Base-by-base conservation (phyloP, 1,140 invertebrate species). In the Zaprionus kolodkinae region DNA sequence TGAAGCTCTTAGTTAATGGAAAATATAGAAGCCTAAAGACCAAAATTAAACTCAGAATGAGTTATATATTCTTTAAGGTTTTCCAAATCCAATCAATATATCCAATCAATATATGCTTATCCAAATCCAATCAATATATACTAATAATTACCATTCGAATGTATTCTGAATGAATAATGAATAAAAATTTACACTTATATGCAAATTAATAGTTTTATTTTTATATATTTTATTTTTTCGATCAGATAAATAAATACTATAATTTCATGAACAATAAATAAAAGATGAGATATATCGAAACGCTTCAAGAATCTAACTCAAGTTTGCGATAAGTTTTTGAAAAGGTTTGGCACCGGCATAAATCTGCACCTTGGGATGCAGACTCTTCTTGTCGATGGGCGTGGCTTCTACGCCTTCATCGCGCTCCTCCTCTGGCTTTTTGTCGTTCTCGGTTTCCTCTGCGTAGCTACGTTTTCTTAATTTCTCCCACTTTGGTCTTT, bases 331-430 rank as follows among this genome's bases (percentile, higher is more conserved):
- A 4, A 35, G 50, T 43, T 40, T 78, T 35, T 88, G 84, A 35
- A 88, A 88, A 0, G 84, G 80, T 52, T 54, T 78, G 11, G 85
- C 84, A 0, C 84, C 83, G 21, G 54, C 43, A 21, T 72, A 88
- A 21, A 88, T 62, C n/a, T 84, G 52, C 27, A 88, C 63, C n/a
- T 64, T 65, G 0, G 76, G 68, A 6, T 62, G 43, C 10, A 30
- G 1, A 36, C 36, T 69, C 3, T 6, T 17, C 7, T 56, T 43
- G 15, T 72, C 40, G 1, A 33, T 3, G 0, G 54, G 50, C n/a
- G 54, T 7, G 0, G 59, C 11, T 6, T 82, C 64, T 38, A 60
- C 17, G 6, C n/a, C 3, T 0, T 33, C 36, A 33, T 59, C 33
- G 17, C 17, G 25, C 12, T 27, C 1, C 9, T 66, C n/a, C 21